phyloP scores from a whole-genome alignment of 2,797 vertebrate species.

The Clarias laeviceps region DNA sequence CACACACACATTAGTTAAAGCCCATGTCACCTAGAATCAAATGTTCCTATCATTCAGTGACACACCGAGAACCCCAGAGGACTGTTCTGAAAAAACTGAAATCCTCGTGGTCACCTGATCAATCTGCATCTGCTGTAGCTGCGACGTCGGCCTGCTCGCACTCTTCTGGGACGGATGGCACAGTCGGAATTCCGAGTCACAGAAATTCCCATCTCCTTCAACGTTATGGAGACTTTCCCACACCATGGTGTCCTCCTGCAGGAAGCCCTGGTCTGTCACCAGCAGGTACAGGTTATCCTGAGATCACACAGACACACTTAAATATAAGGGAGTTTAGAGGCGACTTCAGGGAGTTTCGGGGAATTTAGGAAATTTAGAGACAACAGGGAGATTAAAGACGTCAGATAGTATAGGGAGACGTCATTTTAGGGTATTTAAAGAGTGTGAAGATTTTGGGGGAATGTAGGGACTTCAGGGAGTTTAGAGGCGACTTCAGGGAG shows the following conservation, averaged over 20 bases:
- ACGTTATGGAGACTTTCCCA: conserved; percentile 95
- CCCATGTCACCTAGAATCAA: conserved; percentile 1
- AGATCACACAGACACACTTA: conserved; percentile 1
- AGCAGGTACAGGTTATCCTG: conserved; percentile 92
- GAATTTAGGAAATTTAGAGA: too few species aligned
- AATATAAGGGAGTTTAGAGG: too few species aligned
- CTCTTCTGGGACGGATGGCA: conserved; percentile 76
- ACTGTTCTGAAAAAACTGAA: neutral
- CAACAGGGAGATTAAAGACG: too few species aligned
- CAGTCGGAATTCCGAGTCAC: conserved; percentile 85
- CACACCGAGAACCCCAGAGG: neutral
- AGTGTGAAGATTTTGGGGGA: too few species aligned
- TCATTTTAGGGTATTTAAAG: too few species aligned
- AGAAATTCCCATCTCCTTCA: conserved; percentile 94
- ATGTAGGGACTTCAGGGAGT: too few species aligned
- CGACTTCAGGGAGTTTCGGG: neutral
- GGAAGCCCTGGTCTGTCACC: conserved; percentile 94
- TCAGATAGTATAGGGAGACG: too few species aligned
- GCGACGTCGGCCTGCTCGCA: conserved; percentile 45
- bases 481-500: too few species aligned
- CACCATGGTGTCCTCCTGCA: conserved; percentile 85
- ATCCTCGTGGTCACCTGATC: conserved; percentile 78
- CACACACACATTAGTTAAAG: neutral
- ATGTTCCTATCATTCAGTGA: neutral
- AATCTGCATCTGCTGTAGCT: conserved; percentile 82